These are phyloP conservation scores for Paradisaea rubra DNA, from an alignment of 2,113 vertebrate genomes.

Conservation along the genomic window DNA sequence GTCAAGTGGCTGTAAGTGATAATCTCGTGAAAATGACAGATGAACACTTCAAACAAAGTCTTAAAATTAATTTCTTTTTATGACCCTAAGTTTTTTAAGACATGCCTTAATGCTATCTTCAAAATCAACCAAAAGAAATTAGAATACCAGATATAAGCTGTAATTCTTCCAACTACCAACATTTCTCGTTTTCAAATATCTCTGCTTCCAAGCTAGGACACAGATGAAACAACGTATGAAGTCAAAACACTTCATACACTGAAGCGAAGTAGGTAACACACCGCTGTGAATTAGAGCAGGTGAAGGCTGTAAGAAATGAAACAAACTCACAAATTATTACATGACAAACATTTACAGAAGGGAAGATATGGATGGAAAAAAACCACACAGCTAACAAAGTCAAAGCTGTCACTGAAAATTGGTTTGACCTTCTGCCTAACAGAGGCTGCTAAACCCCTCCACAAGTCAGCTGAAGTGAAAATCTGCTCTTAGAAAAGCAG, in stretches of 20 bases:
- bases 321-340: not conserved
- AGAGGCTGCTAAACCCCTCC: not conserved
- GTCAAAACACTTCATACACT: not conserved
- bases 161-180: not conserved
- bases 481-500: not conserved
- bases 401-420: not conserved
- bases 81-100: not conserved
- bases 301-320: not conserved
- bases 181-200: not conserved
- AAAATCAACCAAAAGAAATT: not conserved
- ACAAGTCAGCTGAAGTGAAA: not conserved
- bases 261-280: not conserved
- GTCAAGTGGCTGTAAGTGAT: not conserved
- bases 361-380: not conserved
- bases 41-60: not conserved
- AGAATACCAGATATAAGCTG: not conserved
- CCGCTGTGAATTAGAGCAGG: not conserved
- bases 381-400: not conserved
- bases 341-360: not conserved
- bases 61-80: not conserved
- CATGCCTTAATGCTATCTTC: not conserved
- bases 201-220: not conserved
- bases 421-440: accelerated
- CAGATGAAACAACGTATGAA: not conserved
- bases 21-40: not conserved